Evolutionary conservation across 2,797 vertebrate species (phyloP).

Genomic region (Oreonectes daqikongensis): DNA sequence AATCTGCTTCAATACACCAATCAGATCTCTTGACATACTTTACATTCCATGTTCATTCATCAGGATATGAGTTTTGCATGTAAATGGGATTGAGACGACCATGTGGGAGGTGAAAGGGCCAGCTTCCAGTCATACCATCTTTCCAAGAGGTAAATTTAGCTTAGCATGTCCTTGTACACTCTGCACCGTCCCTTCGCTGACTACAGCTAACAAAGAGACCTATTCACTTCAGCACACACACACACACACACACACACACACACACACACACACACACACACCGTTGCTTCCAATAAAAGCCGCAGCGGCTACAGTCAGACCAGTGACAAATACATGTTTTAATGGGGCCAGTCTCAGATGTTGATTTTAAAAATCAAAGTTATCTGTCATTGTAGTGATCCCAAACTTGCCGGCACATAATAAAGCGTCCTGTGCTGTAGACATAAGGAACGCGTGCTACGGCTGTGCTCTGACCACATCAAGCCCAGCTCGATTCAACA

Average conservation of each 20-base stretch:
- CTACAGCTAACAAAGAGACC: conserved; percentile 34
- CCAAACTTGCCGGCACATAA: conserved; percentile 19
- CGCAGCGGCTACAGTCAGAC: conserved; percentile 19
- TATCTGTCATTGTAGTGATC: conserved; percentile 23
- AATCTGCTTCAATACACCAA: background rate
- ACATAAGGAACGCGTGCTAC: conserved; percentile 62
- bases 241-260: conserved; percentile 15
- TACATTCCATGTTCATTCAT: conserved; percentile 9
- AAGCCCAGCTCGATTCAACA: conserved; percentile 72
- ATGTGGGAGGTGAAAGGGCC: conserved; percentile 30
- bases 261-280: conserved; percentile 13
- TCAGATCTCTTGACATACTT: background rate
- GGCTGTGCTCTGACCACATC: conserved; percentile 71
- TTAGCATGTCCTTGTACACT: conserved; percentile 40
- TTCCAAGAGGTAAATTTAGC: conserved; percentile 50
- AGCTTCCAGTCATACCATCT: conserved; percentile 22
- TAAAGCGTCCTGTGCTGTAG: conserved; percentile 48
- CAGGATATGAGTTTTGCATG: conserved; percentile 9
- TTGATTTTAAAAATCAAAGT: conserved; percentile 19
- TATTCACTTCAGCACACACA: conserved; percentile 23
- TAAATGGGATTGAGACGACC: conserved; percentile 25
- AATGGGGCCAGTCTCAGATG: conserved; percentile 25
- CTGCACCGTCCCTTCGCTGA: conserved; percentile 27
- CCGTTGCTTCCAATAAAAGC: conserved; percentile 19
- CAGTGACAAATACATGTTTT: conserved; percentile 36